Conservation (phyloP, 2,113 vertebrate genomes). For the Oncorhynchus keta region DNA sequence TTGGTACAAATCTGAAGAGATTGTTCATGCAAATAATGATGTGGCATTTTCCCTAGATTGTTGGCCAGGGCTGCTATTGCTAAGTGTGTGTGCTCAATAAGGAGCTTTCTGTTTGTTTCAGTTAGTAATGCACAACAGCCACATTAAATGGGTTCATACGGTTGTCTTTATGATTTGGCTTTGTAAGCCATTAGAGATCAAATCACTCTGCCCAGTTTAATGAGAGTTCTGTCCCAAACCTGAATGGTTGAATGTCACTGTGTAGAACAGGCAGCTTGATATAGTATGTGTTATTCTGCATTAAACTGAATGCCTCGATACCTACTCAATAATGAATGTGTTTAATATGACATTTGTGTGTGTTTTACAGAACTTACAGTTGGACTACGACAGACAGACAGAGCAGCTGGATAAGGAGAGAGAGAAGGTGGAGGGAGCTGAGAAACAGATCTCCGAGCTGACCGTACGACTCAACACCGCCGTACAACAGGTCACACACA, state of each 20-base stretch:
- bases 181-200: conserved; percentile 34
- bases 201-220: conserved; percentile 60
- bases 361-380: conserved; percentile 83
- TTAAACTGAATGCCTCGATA: conserved; percentile 5
- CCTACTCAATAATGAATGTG: conserved; percentile 4
- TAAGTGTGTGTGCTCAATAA: not conserved
- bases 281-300: conserved; percentile 42
- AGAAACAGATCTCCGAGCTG: conserved; percentile 84
- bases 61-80: not conserved
- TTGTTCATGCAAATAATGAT: too few species aligned
- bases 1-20: too few species aligned
- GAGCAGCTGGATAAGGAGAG: conserved; percentile 89
- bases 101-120: not conserved
- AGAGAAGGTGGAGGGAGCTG: conserved; percentile 77
- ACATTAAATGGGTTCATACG: conserved; percentile 39
- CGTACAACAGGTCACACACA: conserved; percentile 78
- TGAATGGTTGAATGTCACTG: conserved; percentile 26
- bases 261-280: conserved; percentile 27
- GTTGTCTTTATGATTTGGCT: conserved; percentile 40
- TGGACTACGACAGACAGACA: conserved; percentile 91
- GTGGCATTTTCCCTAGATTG: too few species aligned
- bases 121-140: conserved; percentile 18
- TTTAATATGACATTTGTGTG: not conserved
- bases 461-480: conserved; percentile 80
- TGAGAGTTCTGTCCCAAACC: conserved; percentile 40